phyloP scores from a whole-genome alignment of 2,797 vertebrate species.

The Lycodopsis pacificus region DNA sequence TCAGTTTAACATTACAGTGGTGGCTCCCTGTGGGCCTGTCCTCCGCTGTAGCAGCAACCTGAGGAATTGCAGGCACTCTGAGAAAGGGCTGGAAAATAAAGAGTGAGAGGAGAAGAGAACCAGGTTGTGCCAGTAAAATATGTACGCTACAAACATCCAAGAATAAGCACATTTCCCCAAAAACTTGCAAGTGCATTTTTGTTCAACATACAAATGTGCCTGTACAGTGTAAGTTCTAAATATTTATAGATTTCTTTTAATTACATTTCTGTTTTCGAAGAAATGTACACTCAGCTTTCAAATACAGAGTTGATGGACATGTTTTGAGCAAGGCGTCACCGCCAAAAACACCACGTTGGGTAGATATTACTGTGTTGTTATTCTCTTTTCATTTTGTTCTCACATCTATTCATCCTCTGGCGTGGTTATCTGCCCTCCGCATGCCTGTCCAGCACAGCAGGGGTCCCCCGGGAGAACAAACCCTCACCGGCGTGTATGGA shows the following conservation, averaged over 20 bases:
- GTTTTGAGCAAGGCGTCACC: constrained; percentile 63
- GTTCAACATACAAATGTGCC: constrained; percentile 25
- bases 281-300: constrained; percentile 25
- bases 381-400: constrained; percentile 62
- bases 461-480: constrained; percentile 82
- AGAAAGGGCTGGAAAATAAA: constrained; percentile 74
- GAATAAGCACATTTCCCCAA: constrained; percentile 46
- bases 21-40: constrained; percentile 75
- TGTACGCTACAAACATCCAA: constrained; percentile 58
- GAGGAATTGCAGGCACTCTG: constrained; percentile 76
- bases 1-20: constrained; percentile 79
- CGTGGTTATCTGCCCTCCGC: constrained; percentile 80
- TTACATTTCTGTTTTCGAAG: constrained; percentile 33
- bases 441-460: constrained; percentile 82
- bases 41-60: constrained; percentile 71
- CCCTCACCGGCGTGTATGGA: constrained; percentile 62
- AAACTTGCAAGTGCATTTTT: constrained; percentile 36
- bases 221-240: constrained; percentile 13
- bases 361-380: constrained; percentile 64
- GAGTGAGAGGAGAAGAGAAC: constrained; percentile 79
- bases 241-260: constrained; percentile 32
- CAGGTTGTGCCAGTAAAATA: constrained; percentile 79
- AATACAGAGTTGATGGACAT: constrained; percentile 38
- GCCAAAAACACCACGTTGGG: constrained; percentile 43
- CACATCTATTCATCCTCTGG: constrained; percentile 73